Evolutionary conservation across 2,113 vertebrate genomes (phyloP).

Genomic region (Gallinago undulata): DNA sequence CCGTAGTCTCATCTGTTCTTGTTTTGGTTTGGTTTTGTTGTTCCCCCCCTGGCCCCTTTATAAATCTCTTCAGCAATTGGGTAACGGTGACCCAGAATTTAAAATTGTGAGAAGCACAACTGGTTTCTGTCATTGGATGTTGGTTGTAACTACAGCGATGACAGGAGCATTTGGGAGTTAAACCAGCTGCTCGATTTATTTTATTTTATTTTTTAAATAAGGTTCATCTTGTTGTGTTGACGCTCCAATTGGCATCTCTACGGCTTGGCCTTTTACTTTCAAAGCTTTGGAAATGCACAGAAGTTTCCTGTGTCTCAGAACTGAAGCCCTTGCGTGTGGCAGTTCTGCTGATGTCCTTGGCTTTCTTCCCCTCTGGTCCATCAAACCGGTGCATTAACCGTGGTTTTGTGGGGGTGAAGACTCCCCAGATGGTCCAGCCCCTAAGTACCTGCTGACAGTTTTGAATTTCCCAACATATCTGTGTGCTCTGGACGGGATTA

Average conservation of each 20-base stretch:
- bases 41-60: neutral
- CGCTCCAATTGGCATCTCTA: neutral
- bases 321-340: neutral
- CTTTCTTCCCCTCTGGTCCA: neutral
- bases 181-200: neutral
- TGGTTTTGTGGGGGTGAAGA: neutral
- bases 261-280: neutral
- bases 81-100: neutral
- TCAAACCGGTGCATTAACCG: neutral
- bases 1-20: neutral
- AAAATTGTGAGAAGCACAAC: constrained; percentile 14
- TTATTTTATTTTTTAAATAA: neutral
- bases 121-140: neutral
- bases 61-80: neutral
- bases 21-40: neutral
- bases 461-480: neutral
- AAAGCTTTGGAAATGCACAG: neutral
- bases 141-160: neutral
- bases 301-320: neutral
- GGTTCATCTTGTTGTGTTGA: neutral
- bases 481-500: neutral
- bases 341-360: neutral
- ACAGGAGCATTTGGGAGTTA: neutral
- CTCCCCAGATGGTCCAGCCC: neutral
- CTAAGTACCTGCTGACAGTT: neutral